Conservation (phyloP, 2,113 vertebrate genomes). For the Eleginops maclovinus region DNA sequence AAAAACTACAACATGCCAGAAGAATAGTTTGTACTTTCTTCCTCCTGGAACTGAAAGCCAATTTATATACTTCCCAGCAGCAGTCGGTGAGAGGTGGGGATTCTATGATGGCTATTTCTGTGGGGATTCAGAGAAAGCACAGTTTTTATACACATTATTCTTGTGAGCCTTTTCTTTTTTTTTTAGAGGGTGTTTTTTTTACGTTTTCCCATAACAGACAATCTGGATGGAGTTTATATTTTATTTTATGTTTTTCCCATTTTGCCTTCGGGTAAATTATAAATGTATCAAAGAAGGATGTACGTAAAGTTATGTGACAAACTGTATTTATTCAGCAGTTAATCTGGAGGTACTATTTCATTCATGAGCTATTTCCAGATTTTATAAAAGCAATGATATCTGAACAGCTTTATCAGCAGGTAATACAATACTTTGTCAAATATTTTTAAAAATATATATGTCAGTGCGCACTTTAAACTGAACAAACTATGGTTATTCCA, state of each 20-base stretch:
- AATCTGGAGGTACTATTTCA: slow-evolving; percentile 71
- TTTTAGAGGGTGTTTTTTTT: not conserved
- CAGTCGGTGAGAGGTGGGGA: slow-evolving; percentile 2
- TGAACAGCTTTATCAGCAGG: slow-evolving; percentile 38
- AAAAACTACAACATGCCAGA: slow-evolving; percentile 8
- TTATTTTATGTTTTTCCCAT: slow-evolving; percentile 36
- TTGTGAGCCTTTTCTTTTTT: slow-evolving; percentile 23
- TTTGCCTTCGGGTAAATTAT: slow-evolving; percentile 40
- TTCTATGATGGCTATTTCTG: slow-evolving; percentile 37
- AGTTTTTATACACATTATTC: slow-evolving; percentile 50
- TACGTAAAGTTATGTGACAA: slow-evolving; percentile 32
- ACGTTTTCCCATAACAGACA: slow-evolving; percentile 51
- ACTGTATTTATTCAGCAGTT: slow-evolving; percentile 59
- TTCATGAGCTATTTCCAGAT: slow-evolving; percentile 66
- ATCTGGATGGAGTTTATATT: slow-evolving; percentile 38
- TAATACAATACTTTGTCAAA: slow-evolving; percentile 36
- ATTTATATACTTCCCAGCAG: slow-evolving; percentile 41
- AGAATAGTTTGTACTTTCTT: slow-evolving; percentile 16
- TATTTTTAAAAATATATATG: slow-evolving; percentile 38
- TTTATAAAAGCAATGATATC: slow-evolving; percentile 50
- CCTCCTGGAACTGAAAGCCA: slow-evolving; percentile 24
- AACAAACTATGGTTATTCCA: slow-evolving; percentile 40
- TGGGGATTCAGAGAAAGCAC: slow-evolving; percentile 55
- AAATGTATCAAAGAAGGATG: slow-evolving; percentile 35
- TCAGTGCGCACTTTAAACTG: slow-evolving; percentile 67